Conservation (phyloP, 2,797 vertebrate genomes). For the Bradypodion pumilum region DNA sequence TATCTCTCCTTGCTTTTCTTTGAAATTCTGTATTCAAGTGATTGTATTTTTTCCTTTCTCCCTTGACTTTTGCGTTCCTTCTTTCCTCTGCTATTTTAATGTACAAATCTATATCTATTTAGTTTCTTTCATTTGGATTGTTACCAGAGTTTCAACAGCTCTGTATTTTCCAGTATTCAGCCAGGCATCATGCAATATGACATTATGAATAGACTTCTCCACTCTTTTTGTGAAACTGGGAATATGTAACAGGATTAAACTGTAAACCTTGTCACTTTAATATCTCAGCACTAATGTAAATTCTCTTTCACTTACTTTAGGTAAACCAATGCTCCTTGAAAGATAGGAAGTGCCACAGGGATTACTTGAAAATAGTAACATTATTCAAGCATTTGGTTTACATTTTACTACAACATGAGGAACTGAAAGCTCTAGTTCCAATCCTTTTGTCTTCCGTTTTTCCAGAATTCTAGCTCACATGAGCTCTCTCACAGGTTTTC, state of each 20-base stretch:
- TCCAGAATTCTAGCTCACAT: no score
- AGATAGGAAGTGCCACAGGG: neutral
- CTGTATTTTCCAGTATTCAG: neutral
- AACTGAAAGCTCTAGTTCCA: no score
- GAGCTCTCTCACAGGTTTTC: no score
- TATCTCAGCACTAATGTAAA: neutral
- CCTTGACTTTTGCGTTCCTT: no score
- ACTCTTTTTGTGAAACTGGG: neutral
- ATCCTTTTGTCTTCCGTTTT: no score
- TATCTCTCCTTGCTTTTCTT: no score
- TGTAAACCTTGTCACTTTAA: neutral
- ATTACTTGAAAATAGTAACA: neutral
- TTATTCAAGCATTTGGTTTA: no score
- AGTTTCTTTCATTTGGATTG: neutral
- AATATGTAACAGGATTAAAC: no score
- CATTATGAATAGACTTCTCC: neutral
- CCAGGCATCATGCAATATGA: neutral
- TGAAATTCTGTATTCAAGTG: no score
- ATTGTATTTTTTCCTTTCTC: no score
- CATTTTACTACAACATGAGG: no score
- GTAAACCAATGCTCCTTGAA: neutral
- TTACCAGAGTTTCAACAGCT: neutral
- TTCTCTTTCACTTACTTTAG: neutral
- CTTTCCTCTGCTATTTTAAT: no score
- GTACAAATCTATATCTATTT: neutral